Base-by-base conservation (phyloP, 2,113 vertebrate genomes). In the Mionectes macconnelli region DNA sequence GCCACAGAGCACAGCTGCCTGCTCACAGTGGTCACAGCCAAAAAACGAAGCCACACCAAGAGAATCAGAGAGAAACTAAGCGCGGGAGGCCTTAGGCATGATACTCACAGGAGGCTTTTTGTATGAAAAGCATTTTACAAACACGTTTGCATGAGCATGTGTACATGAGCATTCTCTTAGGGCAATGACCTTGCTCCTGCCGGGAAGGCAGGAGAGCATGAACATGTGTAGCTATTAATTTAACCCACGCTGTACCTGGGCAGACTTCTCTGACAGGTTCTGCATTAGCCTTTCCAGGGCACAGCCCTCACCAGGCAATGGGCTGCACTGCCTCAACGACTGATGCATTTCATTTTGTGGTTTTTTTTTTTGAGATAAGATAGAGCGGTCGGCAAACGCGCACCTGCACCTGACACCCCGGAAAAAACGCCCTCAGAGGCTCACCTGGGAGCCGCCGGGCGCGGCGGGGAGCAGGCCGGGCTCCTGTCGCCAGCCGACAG, bases 361-460 rank as follows among this genome's bases (percentile, higher is more conserved):
- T 14, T 47, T 70, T 12, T 4, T 12, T 14, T 47, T 70, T 12
- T 4, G 21, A 24, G 12, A 19, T 10, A 31, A 20, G 10, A 31
- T 0, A 35, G 2, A 35, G 13, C 2, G 1, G 15, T 28, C 20
- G n/a, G 35, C 23, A 13, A 9, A 30, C 7, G 31, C 0, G 4
- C 56, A 31, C 55, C 59, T 30, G 59, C 53, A 3, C 7, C 33
- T 21, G 8, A 18, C 8, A 42, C 4, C 2, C 8, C 2, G 23
- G 10, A 4, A 14, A 50, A 16, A 56, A 30, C 0, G 3, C 40
- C 17, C 31, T 4, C 5, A 25, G 31, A 13, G 23, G 1, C 23
- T 5, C 3, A 6, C 2, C 6, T 1, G 23, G 8, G 37, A 53
- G 8, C 1, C 8, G 4, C 14, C 7, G 4, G 39, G 8, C 5